These are phyloP conservation scores for Fistularia commersonii DNA, from an alignment of 2,797 vertebrate species.

Conservation along the genomic window DNA sequence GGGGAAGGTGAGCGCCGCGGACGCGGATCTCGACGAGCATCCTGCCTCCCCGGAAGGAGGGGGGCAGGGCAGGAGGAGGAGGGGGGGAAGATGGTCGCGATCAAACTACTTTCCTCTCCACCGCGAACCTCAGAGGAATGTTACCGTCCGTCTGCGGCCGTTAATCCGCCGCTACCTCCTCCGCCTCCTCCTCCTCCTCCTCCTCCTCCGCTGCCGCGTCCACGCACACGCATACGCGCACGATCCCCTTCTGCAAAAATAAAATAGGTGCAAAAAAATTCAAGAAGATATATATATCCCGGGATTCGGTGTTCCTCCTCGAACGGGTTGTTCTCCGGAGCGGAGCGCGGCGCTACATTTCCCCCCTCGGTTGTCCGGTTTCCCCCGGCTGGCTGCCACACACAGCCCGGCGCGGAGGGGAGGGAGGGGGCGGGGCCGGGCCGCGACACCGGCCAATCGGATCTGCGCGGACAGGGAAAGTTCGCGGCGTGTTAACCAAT, in stretches of 20 bases:
- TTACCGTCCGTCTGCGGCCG: conserved; percentile 39
- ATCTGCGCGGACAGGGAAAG: too few relatives aligned
- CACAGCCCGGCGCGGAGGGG: too few relatives aligned
- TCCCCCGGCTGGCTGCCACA: conserved; percentile 79
- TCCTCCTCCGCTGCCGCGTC: too few relatives aligned
- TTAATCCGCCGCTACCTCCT: too few relatives aligned
- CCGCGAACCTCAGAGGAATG: conserved; percentile 62
- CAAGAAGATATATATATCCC: not conserved
- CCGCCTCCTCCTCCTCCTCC: too few relatives aligned
- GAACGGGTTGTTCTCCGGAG: too few relatives aligned
- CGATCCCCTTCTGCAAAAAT: too few relatives aligned
- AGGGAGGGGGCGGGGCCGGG: conserved; percentile 79
- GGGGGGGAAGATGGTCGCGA: conserved; percentile 59
- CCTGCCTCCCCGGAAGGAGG: conserved; percentile 52
- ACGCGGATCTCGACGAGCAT: conserved; percentile 61
- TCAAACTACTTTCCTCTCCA: conserved; percentile 66
- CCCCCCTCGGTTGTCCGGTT: conserved; percentile 69
- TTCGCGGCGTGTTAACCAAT: too few relatives aligned
- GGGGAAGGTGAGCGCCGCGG: conserved; percentile 43
- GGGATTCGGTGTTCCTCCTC: conserved; percentile 60
- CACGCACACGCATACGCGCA: too few relatives aligned
- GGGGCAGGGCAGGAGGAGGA: conserved; percentile 20
- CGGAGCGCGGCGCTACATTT: too few relatives aligned
- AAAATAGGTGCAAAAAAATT: not conserved
- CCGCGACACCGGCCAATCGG: conserved; percentile 83